These are phyloP conservation scores for Luffia ferchaultella DNA, from an alignment of 2,888 invertebrate species.

Conservation along the genomic window DNA sequence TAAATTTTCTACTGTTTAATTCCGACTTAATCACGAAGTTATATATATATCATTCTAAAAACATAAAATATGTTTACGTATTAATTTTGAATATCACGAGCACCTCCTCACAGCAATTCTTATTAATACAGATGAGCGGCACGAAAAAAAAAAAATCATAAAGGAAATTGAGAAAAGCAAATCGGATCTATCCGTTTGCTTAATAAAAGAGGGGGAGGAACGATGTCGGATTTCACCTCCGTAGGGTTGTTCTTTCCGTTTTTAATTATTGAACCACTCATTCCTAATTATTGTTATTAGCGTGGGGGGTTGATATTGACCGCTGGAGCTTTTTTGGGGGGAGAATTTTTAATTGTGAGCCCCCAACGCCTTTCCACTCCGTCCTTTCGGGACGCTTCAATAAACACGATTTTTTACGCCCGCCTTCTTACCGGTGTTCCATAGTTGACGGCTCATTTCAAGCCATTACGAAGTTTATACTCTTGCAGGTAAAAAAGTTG, in stretches of 20 bases:
- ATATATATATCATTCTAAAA: too few species aligned
- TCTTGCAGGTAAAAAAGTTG: not conserved
- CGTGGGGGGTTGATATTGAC: conserved; percentile 62
- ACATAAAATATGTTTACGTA: too few species aligned
- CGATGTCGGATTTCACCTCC: conserved; percentile 35
- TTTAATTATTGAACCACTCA: conserved; percentile 70
- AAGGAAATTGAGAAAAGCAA: conserved; percentile 41
- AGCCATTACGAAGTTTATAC: not conserved
- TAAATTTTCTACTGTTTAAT: too few species aligned
- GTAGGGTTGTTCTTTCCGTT: conserved; percentile 62
- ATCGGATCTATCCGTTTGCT: conserved; percentile 22
- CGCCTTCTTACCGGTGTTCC: conserved; percentile 21
- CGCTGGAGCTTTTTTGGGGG: conserved; percentile 50
- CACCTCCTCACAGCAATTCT: conserved; percentile 20
- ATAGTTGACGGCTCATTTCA: not conserved
- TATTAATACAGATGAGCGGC: conserved; percentile 44
- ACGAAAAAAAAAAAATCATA: conserved; percentile 38
- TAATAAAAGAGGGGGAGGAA: conserved; percentile 26
- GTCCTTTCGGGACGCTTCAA: conserved; percentile 57
- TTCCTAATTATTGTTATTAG: conserved; percentile 69
- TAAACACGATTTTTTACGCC: conserved; percentile 54
- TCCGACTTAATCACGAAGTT: too few species aligned
- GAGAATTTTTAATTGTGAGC: conserved; percentile 58
- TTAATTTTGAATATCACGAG: not conserved
- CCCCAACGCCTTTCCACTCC: conserved; percentile 58